phyloP scores from a whole-genome alignment of 2,888 invertebrate species.

The Halictus ligatus region DNA sequence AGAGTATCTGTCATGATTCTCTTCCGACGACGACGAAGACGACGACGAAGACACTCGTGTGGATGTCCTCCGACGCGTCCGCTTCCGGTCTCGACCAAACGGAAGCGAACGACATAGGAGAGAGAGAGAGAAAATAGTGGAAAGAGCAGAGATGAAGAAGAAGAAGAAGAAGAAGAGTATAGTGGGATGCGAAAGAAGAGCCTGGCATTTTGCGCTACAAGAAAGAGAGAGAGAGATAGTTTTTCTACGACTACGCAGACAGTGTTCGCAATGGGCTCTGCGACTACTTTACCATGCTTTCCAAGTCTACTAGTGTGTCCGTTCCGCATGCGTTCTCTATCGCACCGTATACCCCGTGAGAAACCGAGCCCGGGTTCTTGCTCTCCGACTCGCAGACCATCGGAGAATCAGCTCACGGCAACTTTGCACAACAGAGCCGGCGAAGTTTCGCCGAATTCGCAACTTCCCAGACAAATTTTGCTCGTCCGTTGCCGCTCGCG shows the following conservation, averaged over 20 bases:
- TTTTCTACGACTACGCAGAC: conserved; percentile 21
- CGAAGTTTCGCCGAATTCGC: neutral
- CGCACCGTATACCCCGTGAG: conserved; percentile 17
- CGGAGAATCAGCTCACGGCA: neutral
- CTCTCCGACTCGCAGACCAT: neutral
- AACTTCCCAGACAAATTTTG: neutral
- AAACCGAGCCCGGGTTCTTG: conserved; percentile 22
- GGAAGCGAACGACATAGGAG: conserved; percentile 20
- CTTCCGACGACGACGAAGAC: conserved; percentile 1
- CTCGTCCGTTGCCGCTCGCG: neutral
- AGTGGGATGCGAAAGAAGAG: conserved; percentile 8
- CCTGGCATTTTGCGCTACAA: conserved; percentile 33
- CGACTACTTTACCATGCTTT: conserved; percentile 64
- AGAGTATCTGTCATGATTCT: neutral
- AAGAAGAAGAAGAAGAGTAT: conserved; percentile 7
- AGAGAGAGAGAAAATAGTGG: neutral
- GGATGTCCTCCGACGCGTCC: conserved; percentile 10
- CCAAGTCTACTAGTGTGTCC: conserved; percentile 40
- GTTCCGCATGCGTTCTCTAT: conserved; percentile 62
- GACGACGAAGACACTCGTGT: neutral
- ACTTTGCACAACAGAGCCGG: neutral
- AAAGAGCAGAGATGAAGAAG: neutral
- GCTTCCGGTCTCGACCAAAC: conserved; percentile 18
- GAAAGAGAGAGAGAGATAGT: conserved; percentile 5
- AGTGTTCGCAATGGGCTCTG: conserved; percentile 16